Conservation (phyloP, 2,797 vertebrate species). For the Pyrocephalus nanus region DNA sequence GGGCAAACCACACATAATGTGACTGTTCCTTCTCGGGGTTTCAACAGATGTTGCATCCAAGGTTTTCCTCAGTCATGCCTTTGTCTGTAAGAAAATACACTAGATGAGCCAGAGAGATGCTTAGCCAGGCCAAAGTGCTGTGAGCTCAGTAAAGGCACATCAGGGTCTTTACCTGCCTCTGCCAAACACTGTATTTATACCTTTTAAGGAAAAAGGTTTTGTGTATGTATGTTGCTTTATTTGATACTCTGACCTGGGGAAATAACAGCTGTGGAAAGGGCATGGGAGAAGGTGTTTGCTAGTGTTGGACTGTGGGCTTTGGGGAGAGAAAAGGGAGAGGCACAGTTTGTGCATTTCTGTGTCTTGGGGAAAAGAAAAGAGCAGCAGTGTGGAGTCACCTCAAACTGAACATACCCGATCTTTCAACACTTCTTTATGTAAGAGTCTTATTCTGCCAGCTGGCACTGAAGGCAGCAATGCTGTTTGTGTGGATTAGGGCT, state of each 20-base stretch:
- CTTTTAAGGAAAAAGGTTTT: neutral
- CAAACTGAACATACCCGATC: conserved; percentile 1
- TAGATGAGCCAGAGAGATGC: neutral
- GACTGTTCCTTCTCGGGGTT: neutral
- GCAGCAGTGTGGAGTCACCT: conserved; percentile 57
- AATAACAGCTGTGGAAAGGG: neutral
- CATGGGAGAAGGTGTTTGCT: neutral
- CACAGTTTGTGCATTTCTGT: neutral
- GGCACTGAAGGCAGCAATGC: conserved; percentile 32
- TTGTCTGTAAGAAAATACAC: neutral
- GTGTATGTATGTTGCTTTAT: rapidly evolving
- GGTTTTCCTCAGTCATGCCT: neutral
- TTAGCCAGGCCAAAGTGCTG: neutral
- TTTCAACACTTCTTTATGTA: conserved; percentile 33
- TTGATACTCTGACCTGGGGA: neutral
- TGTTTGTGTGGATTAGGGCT: conserved; percentile 28
- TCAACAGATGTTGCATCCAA: neutral
- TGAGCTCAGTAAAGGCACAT: neutral
- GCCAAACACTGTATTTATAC: neutral
- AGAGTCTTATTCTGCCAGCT: conserved; percentile 49
- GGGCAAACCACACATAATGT: too few species aligned
- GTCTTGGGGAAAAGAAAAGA: conserved; percentile 32
- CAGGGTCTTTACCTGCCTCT: neutral
- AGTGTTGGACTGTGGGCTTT: neutral
- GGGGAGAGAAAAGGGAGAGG: neutral